Conservation (phyloP, 2,888 invertebrate genomes). For the Schizaphis graminum region DNA sequence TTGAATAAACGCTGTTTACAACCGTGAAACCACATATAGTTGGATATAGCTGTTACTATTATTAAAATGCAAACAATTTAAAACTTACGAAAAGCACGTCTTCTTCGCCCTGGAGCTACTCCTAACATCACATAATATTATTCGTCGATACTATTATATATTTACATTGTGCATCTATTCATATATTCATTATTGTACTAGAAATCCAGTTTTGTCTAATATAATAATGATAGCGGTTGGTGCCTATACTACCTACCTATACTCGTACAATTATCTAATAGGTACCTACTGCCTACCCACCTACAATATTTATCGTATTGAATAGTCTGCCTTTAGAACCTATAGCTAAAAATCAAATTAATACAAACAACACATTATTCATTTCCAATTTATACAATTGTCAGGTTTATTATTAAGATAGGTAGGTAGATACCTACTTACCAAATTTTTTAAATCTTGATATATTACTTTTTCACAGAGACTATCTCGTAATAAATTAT, state of each 20-base stretch:
- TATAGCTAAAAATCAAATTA: background rate
- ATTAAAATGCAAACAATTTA: constrained; percentile 8
- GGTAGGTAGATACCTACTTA: background rate
- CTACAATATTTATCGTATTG: background rate
- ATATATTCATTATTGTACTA: background rate
- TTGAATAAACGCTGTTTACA: constrained; percentile 23
- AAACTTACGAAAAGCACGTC: constrained; percentile 24
- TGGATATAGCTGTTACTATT: background rate
- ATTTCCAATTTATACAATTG: constrained; percentile 41
- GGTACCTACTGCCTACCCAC: background rate
- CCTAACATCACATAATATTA: background rate
- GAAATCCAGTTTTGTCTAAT: constrained; percentile 21
- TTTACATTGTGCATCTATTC: background rate
- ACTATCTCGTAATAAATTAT: background rate
- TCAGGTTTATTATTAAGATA: background rate
- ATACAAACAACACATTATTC: constrained; percentile 19
- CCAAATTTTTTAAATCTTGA: constrained; percentile 40
- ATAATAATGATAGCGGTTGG: background rate
- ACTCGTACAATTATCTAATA: background rate
- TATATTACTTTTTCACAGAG: constrained; percentile 21
- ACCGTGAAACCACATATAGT: background rate
- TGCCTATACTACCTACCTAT: background rate
- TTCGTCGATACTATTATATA: background rate
- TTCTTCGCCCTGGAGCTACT: background rate
- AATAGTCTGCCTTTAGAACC: background rate